These are phyloP conservation scores for Deroptyus accipitrinus DNA, from an alignment of 2,113 vertebrate genomes.

Conservation along the genomic window DNA sequence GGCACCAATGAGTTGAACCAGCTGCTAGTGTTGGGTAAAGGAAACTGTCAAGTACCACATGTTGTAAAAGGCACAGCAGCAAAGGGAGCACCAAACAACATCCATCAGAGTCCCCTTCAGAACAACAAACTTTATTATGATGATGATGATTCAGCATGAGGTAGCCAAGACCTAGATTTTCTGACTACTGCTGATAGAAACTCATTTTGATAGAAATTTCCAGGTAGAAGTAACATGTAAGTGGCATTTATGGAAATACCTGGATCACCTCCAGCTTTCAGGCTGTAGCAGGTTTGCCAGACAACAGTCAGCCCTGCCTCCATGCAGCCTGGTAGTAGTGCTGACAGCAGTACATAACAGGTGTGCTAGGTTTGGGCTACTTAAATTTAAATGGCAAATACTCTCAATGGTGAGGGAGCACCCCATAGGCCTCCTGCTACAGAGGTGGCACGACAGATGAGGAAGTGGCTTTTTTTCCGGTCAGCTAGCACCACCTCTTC, in stretches of 20 bases:
- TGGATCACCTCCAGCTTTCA: background rate
- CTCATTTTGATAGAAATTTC: background rate
- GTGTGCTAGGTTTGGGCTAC: background rate
- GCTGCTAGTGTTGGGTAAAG: background rate
- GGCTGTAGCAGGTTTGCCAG: background rate
- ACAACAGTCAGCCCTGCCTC: background rate
- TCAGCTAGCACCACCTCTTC: background rate
- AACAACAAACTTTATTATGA: background rate
- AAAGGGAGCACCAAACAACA: background rate
- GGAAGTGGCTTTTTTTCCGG: background rate
- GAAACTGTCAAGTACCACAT: rapidly evolving
- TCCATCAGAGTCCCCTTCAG: background rate
- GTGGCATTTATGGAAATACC: background rate
- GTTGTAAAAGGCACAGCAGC: background rate
- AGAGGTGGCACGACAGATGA: rapidly evolving
- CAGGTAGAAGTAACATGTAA: background rate
- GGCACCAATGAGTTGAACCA: background rate
- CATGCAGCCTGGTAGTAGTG: rapidly evolving
- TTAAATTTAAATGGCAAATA: background rate
- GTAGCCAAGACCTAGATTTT: background rate
- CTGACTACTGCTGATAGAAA: background rate
- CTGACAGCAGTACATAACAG: background rate
- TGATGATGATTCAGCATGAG: background rate
- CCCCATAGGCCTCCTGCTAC: background rate
- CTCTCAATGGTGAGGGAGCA: background rate